Evolutionary conservation across 2,113 vertebrate genomes (phyloP), one percentile per base, ranked within the genome.

Genomic region (Probosciger aterrimus): DNA sequence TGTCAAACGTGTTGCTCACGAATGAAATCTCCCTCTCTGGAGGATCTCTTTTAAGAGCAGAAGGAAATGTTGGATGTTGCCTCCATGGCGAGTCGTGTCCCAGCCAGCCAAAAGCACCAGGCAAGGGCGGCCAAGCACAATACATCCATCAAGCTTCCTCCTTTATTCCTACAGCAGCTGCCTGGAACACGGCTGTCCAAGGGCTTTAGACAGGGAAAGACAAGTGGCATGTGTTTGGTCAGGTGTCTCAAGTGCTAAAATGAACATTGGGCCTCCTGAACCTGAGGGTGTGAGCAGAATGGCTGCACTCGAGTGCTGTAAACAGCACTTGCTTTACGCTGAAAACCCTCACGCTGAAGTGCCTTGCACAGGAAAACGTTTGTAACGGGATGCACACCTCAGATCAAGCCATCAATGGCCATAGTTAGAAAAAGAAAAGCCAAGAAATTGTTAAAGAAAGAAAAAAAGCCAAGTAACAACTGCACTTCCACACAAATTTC

Each of bases 21-120:
- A 77, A 33, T 7, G 27, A 88, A 91, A 83, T 35, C 25, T 55
- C 53, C 52, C 7, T 68, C 16, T 57, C 63, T 76, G 78, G 28
- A 94, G 50, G n/a, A 87, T 18, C 65, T 65, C 64, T 73, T 65
- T 18, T 37, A 82, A 82, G 59, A 88, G 70, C 49, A 87, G 84
- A 69, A 86, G 68, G 59, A 89, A 94, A 73, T 23, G 74, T 9
- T 94, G 93, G 63, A 22, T 73, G 35, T 55, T 94, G 41, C 52
- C 39, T 79, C 1, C 3, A 68, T 0, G 0, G 82, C 7, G 7
- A 91, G 92, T 70, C 7, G 0, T 35, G 12, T 77, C 53, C 44
- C 64, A 49, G 44, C 15, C 82, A 92, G 88, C 94, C 93, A 96
- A 96, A 94, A 94, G 60, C 71, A 95, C 37, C 82, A 88, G 50